Percentiles rank a stretch among this genome's conserved stretches.
Evolutionary conservation across 2,113 vertebrate genomes (phyloP).

Genomic region (Trogon melanurus): DNA sequence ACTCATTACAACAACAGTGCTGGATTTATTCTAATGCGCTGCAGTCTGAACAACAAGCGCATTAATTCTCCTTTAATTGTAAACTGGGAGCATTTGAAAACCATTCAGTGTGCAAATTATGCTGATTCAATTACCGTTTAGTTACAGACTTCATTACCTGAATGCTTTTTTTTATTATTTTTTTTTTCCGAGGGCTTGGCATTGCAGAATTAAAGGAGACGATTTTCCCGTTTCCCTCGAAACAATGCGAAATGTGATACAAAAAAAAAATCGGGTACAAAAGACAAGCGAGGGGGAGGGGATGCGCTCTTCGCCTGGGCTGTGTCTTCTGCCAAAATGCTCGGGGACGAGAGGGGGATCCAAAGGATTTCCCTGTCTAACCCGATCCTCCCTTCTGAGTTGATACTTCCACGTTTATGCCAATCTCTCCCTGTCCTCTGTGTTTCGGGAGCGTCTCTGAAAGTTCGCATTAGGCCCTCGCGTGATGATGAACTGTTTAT

Average conservation of each 20-base stretch:
- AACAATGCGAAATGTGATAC: slow-evolving; percentile 56
- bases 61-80: slow-evolving; percentile 87
- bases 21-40: slow-evolving; percentile 81
- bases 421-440: not conserved
- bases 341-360: not conserved
- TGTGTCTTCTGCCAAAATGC: slow-evolving; percentile 8
- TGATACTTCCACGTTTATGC: not conserved
- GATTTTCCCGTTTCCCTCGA: slow-evolving; percentile 69
- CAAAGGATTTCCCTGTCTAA: slow-evolving; percentile 11
- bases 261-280: not conserved
- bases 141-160: slow-evolving; percentile 88
- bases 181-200: slow-evolving; percentile 10
- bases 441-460: not conserved
- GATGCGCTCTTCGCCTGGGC: not conserved
- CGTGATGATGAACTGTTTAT: not conserved
- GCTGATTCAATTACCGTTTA: slow-evolving; percentile 88
- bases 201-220: slow-evolving; percentile 58
- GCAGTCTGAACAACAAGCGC: slow-evolving; percentile 79
- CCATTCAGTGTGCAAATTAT: slow-evolving; percentile 86
- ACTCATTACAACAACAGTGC: slow-evolving; percentile 79
- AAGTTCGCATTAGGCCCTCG: not conserved
- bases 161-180: slow-evolving; percentile 49
- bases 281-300: not conserved
- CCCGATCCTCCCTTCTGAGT: not conserved
- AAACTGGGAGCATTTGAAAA: slow-evolving; percentile 86